phyloP scores from a whole-genome alignment of 2,888 invertebrate genomes.

The Oasisia sp. region DNA sequence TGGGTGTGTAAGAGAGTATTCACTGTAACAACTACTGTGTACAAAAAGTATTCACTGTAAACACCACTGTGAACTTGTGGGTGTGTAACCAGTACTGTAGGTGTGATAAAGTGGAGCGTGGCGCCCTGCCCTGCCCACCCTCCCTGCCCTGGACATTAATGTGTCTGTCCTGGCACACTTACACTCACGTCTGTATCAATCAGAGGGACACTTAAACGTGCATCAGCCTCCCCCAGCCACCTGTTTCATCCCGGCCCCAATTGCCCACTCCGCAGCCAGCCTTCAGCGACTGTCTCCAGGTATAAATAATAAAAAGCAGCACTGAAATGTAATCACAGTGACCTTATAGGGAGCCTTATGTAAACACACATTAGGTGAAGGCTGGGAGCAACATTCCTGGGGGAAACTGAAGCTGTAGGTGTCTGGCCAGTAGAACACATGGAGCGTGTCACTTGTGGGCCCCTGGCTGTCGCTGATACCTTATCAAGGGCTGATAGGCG shows the following conservation, averaged over 20 bases:
- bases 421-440: not conserved
- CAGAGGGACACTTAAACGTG: not conserved
- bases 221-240: not conserved
- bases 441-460: not conserved
- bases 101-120: not conserved
- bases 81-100: not conserved
- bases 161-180: not conserved
- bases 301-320: conserved; percentile 3
- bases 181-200: not conserved
- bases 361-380: not conserved
- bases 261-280: not conserved
- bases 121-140: not conserved
- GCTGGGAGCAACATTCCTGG: not conserved
- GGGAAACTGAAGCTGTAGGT: not conserved
- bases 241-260: not conserved
- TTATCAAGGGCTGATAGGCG: not conserved
- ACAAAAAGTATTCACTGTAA: not conserved
- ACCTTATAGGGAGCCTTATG: not conserved
- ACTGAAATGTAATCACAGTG: not conserved
- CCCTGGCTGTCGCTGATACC: not conserved
- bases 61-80: not conserved
- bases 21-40: no score
- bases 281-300: not conserved
- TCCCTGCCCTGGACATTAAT: not conserved
- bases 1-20: no score